These are phyloP conservation scores for Xiphydria camelus DNA, from an alignment of 2,888 invertebrate species.

Conservation along the genomic window DNA sequence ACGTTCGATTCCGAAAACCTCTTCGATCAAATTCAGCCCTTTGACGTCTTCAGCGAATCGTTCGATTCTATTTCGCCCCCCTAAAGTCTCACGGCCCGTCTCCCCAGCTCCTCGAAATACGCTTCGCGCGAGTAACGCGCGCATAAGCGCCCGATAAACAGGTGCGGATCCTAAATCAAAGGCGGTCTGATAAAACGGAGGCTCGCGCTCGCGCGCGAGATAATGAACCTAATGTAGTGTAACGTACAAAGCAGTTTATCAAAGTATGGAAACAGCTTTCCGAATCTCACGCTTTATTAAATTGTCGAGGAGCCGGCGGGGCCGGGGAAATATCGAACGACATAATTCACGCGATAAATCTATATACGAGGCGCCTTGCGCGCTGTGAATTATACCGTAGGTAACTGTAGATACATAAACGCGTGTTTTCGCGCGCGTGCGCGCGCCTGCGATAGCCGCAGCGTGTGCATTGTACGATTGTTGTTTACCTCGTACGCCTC, in stretches of 20 bases:
- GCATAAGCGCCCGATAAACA: not conserved
- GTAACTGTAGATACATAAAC: no score
- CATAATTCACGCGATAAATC: slow-evolving; percentile 9
- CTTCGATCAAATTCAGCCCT: no score
- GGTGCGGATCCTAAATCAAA: slow-evolving; percentile 6
- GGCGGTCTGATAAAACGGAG: not conserved
- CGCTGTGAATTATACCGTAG: not conserved
- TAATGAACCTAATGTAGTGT: slow-evolving; percentile 29
- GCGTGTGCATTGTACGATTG: no score
- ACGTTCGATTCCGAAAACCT: no score
- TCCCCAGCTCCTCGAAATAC: not conserved
- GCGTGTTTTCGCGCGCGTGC: no score
- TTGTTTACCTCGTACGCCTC: no score
- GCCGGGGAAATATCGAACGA: slow-evolving; percentile 1
- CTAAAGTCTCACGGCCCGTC: not conserved
- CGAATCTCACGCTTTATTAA: slow-evolving; percentile 29
- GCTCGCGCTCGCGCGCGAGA: no score
- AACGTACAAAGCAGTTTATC: slow-evolving; percentile 26
- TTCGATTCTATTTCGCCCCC: no score
- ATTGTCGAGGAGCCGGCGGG: no score
- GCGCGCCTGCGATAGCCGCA: no score
- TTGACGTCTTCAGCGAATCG: no score
- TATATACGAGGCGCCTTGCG: not conserved
- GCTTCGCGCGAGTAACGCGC: not conserved
- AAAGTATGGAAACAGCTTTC: slow-evolving; percentile 26